Evolutionary conservation across 2,113 vertebrate genomes (phyloP).

Genomic region (Lophotis ruficrista): DNA sequence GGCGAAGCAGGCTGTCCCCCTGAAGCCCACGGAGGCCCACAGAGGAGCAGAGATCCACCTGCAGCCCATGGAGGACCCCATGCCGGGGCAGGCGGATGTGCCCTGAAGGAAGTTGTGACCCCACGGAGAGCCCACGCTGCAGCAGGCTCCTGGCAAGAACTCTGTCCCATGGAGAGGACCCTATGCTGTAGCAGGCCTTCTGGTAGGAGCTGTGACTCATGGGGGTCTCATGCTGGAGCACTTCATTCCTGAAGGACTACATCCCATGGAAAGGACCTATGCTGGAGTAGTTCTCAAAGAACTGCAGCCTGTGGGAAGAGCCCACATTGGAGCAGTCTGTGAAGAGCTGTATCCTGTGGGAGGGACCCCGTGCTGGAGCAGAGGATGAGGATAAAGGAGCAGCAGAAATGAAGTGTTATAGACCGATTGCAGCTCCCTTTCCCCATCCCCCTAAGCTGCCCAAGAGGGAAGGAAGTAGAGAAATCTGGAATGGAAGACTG

Average conservation of each 20-base stretch:
- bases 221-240: not conserved
- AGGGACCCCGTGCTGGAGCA: not conserved
- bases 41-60: not conserved
- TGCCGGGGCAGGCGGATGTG: not conserved
- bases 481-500: not conserved
- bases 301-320: not conserved
- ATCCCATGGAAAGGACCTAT: not conserved
- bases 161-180: not conserved
- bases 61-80: not conserved
- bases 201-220: not conserved
- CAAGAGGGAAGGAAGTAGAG: not conserved
- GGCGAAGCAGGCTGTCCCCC: too few species aligned
- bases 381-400: not conserved
- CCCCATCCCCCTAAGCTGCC: not conserved
- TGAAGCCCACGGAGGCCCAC: not conserved
- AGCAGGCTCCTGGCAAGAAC: not conserved
- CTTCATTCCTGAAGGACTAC: not conserved
- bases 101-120: not conserved
- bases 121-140: accelerated
- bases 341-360: not conserved
- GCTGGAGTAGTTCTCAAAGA: not conserved
- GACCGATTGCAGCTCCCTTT: not conserved
- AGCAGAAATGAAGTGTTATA: not conserved
- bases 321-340: not conserved
- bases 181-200: not conserved